Conservation (phyloP, 1,140 invertebrate species). For the Anastrepha obliqua region DNA sequence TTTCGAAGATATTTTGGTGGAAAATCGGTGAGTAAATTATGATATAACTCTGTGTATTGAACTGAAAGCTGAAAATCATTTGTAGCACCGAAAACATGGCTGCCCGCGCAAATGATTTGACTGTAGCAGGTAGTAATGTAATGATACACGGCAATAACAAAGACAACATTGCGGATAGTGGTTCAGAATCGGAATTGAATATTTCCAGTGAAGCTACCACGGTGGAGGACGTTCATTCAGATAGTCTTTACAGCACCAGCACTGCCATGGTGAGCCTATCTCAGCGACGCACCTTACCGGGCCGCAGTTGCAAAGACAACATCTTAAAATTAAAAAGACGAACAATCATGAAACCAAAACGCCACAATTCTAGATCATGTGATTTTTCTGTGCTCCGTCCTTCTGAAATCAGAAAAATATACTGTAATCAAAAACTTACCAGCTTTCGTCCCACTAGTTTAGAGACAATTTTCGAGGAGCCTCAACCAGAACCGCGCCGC, state of each 20-base stretch:
- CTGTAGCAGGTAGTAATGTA: background rate
- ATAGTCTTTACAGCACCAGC: background rate
- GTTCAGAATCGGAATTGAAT: slow-evolving; percentile 1
- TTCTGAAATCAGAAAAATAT: slow-evolving; percentile 66
- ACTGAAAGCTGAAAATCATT: background rate
- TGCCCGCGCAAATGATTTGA: background rate
- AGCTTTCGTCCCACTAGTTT: slow-evolving; percentile 68
- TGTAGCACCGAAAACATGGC: background rate
- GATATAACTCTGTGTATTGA: background rate
- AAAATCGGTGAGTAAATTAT: slow-evolving; percentile 12
- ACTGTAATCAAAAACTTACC: slow-evolving; percentile 66
- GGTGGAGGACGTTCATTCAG: slow-evolving; percentile 5
- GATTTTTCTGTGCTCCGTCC: slow-evolving; percentile 54
- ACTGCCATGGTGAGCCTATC: slow-evolving; percentile 50
- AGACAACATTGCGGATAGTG: slow-evolving; percentile 1
- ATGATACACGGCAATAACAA: background rate
- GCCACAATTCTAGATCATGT: background rate
- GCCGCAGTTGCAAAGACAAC: slow-evolving; percentile 66
- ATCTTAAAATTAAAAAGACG: slow-evolving; percentile 62
- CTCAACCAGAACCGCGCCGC: slow-evolving; percentile 63
- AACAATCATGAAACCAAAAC: slow-evolving; percentile 66
- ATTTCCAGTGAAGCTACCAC: slow-evolving; percentile 13
- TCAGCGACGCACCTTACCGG: slow-evolving; percentile 64
- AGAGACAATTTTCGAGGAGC: slow-evolving; percentile 72
- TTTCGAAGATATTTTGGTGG: slow-evolving; percentile 46